Evolutionary conservation across 2,888 invertebrate species (phyloP), one percentile per base, ranked within the genome.

Genomic region (Anthrax anthrax): DNA sequence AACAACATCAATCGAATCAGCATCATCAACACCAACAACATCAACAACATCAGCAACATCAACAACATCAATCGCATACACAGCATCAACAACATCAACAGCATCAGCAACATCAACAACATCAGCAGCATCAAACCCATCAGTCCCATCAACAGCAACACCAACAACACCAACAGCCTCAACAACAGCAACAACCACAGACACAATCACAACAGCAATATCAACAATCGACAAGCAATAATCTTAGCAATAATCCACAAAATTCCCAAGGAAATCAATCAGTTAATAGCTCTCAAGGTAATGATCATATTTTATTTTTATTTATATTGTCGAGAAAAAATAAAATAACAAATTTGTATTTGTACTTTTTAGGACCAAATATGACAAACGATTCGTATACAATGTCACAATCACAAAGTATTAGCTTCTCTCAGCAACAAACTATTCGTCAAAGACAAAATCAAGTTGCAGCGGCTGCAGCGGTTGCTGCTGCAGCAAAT

Each of bases 351-450:
- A n/a, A n/a, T n/a, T n/a, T n/a, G n/a, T n/a, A n/a, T 5, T 12
- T 29, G 29, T 9, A 9, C 10, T 34, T 34, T 14, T 9, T 47
- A 67, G 68, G 62, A 55, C 58, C 64, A 55, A 57, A 60, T 56
- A 32, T 32, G 29, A 36, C 36, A n/a, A 65, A 64, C 52, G 65
- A 67, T 53, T 69, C 72, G 37, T 86, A 85, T 63, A 80, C 82
- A 38, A 78, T 85, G 63, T 82, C 85, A 37, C 88, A 87, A 70
- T 80, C 84, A 56, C 88, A 88, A 68, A 85, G 85, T 52, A 85
- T 88, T 63, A 88, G 84, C 70, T 87, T 87, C 66, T 81, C 81
- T 23, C 85, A 85, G 61, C 83, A 82, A 59, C 67, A 66, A 56
- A 60, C 60, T 46, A 54, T 57, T 43, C 52, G 52, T 10, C 65